These are phyloP conservation scores for Micropterix aruncella DNA, from an alignment of 2,888 invertebrate genomes.

Conservation along the genomic window DNA sequence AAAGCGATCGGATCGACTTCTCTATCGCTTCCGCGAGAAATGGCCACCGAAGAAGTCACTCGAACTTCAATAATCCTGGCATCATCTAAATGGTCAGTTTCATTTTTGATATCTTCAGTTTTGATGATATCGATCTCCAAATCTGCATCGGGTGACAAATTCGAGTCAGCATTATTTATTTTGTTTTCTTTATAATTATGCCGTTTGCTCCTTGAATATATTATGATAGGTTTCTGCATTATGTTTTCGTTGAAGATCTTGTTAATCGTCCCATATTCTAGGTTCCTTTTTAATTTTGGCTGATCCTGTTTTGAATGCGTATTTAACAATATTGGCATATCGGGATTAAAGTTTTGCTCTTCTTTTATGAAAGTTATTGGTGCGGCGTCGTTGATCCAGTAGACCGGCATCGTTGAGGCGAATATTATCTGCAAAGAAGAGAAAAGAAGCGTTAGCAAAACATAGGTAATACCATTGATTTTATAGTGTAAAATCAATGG, in stretches of 20 bases:
- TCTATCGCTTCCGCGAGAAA: constrained; percentile 28
- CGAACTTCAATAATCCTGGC: constrained; percentile 22
- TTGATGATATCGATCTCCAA: not conserved
- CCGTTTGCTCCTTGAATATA: not conserved
- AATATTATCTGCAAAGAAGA: not conserved
- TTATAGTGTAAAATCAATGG: no score
- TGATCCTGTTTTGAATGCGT: not conserved
- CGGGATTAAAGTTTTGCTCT: not conserved
- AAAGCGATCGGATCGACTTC: not conserved
- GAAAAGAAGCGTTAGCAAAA: no score
- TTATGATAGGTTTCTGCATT: not conserved
- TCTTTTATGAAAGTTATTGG: not conserved
- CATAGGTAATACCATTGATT: no score
- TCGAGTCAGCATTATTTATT: not conserved
- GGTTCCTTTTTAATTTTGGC: not conserved
- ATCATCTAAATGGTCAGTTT: not conserved
- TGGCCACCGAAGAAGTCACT: constrained; percentile 44
- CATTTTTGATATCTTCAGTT: not conserved
- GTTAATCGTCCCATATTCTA: not conserved
- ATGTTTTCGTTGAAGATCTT: not conserved
- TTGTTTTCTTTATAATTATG: not conserved
- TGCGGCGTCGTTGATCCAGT: not conserved
- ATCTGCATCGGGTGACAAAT: not conserved
- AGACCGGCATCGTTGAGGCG: not conserved
- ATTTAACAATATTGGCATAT: not conserved